Conservation (phyloP, 2,888 invertebrate genomes). For the Lepetodrilus schrolli region DNA sequence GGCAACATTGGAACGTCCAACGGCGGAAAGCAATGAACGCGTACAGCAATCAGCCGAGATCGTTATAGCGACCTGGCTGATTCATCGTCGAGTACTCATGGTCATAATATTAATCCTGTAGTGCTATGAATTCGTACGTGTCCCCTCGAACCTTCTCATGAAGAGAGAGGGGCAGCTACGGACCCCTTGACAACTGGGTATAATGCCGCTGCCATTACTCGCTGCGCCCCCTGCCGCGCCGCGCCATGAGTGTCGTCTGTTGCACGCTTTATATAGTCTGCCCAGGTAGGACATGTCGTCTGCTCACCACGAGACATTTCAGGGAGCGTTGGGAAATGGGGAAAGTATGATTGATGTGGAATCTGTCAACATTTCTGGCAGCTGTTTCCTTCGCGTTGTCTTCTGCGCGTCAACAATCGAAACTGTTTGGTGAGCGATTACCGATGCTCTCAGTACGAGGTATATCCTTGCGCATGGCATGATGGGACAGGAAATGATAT, state of each 20-base stretch:
- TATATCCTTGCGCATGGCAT: too few relatives aligned
- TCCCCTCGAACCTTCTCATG: background rate
- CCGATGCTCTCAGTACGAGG: too few relatives aligned
- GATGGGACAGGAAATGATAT: too few relatives aligned
- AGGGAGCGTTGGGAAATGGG: constrained; percentile 20
- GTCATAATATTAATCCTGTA: constrained; percentile 1
- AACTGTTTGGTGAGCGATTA: too few relatives aligned
- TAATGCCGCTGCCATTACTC: background rate
- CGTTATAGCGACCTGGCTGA: background rate
- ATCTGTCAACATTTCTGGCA: constrained; percentile 13
- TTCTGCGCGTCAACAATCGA: background rate
- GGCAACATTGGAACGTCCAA: background rate
- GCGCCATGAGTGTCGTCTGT: constrained; percentile 4
- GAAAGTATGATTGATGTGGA: constrained; percentile 16
- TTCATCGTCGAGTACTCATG: background rate
- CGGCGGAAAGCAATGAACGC: background rate
- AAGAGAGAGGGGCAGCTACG: too few relatives aligned
- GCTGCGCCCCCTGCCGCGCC: constrained; percentile 6
- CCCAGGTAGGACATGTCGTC: constrained; percentile 19
- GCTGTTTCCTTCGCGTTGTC: background rate
- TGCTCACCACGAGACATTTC: constrained; percentile 1
- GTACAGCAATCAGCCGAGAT: background rate
- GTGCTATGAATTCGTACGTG: background rate
- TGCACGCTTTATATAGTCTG: constrained; percentile 23
- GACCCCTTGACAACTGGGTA: background rate